Base-by-base conservation (phyloP, 2,797 vertebrate genomes). In the Rhynchonycteris naso region DNA sequence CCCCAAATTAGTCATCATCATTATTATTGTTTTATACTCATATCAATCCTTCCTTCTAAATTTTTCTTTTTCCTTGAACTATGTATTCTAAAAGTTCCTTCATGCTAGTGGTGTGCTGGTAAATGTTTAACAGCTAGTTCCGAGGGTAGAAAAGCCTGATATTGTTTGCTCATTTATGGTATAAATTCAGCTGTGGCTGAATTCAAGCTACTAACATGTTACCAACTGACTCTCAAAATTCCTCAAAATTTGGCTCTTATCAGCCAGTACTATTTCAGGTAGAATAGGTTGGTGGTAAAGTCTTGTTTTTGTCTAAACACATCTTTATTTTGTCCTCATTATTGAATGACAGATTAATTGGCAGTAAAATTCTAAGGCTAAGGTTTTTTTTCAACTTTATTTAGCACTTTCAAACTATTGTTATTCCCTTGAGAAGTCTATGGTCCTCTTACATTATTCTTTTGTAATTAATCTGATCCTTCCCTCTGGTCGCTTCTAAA, bases 271-370 rank as follows among this genome's bases (percentile, higher is more conserved):
- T 85, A 33, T 86, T 91, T 81, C 38, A 71, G 68, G 47, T 88
- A 16, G 54, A 65, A 56, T 88, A 38, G 50, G 30, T 87, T 94
- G 63, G 26, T 86, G 74, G 63, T 94, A 47, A 94, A 78, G 16
- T 68, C 10, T 93, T 93, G 33, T 86, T 84, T 90, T 85, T 76
- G 19, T 79, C 30, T 68, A 52, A 68, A 58, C 38, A 30, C 50
- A 74, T 59, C 33, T 95, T 83, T 74, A 83, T 90, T 88, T 96
- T 13, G 79, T 78, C 11, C 19, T 50, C 28, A 30, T 95, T 91
- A 26, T 52, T 89, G 38, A 74, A 84, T 74, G 63, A 16, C 38
- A 92, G 68, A 66, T 71, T 68, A 56, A 61, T 63, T 76, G 75
- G 43, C 68, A 71, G 13, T 82, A 66, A 88, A 94, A n/a, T 66